Evolutionary conservation across 2,888 invertebrate genomes (phyloP).

Genomic region (Apotomis betuletana): DNA sequence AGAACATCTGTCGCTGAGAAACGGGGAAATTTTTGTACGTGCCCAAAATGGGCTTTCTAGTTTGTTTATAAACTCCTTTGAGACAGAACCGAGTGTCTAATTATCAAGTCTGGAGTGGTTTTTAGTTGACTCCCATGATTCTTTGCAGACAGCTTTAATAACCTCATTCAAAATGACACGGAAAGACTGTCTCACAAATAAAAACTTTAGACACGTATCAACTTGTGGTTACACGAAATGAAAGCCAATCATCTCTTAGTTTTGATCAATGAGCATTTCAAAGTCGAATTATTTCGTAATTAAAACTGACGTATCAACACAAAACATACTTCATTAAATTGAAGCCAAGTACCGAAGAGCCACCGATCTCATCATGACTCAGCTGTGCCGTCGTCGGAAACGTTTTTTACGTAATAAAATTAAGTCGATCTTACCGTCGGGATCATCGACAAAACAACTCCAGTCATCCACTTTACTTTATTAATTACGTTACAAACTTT

Average conservation of each 20-base stretch:
- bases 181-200: background rate
- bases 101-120: conserved; percentile 21
- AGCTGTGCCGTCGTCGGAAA: conserved; percentile 47
- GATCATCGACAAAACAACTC: conserved; percentile 53
- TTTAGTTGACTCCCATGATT: conserved; percentile 9
- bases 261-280: conserved; percentile 34
- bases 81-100: conserved; percentile 30
- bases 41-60: conserved; percentile 34
- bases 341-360: conserved; percentile 53
- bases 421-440: conserved; percentile 57
- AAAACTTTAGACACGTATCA: background rate
- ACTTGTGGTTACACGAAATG: conserved; percentile 13
- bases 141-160: background rate
- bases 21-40: conserved; percentile 57
- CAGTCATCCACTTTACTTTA: conserved; percentile 57
- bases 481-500: conserved; percentile 57
- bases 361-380: conserved; percentile 62
- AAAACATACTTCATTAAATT: conserved; percentile 65
- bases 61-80: conserved; percentile 29
- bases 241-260: conserved; percentile 12
- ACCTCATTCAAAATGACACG: background rate
- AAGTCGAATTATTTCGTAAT: conserved; percentile 49
- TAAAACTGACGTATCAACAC: conserved; percentile 67
- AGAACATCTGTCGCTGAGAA: conserved; percentile 46
- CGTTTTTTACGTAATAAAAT: conserved; percentile 53